phyloP scores from a whole-genome alignment of 2,888 invertebrate species.

The Leucania comma region DNA sequence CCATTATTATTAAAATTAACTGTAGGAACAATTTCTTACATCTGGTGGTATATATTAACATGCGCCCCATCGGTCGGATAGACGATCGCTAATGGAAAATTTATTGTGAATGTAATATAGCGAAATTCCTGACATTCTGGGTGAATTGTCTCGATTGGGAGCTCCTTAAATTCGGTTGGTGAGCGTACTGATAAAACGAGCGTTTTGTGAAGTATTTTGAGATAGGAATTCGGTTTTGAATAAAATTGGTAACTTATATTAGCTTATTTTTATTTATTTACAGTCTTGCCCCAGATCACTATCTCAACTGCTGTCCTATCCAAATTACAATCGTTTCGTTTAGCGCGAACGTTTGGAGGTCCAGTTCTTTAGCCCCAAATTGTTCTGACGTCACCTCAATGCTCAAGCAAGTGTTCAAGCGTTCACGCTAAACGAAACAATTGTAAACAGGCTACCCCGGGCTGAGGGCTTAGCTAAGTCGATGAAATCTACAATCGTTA shows the following conservation, averaged over 20 bases:
- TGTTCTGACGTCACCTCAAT: no score
- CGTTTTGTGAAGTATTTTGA: conserved; percentile 46
- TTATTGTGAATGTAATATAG: conserved; percentile 74
- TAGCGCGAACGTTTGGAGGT: no score
- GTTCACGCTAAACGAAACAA: no score
- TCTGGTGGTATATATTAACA: conserved; percentile 60
- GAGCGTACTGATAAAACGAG: conserved; percentile 52
- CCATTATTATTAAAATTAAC: conserved; percentile 46
- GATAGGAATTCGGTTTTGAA: conserved; percentile 16
- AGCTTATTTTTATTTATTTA: no score
- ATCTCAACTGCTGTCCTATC: no score
- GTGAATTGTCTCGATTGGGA: conserved; percentile 67
- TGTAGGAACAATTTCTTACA: conserved; percentile 45
- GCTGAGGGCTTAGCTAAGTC: no score
- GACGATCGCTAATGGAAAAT: conserved; percentile 69
- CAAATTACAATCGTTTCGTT: no score
- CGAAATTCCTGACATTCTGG: conserved; percentile 69
- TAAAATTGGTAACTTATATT: neutral
- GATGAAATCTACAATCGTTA: no score
- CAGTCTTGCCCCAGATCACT: no score
- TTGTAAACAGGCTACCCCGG: no score
- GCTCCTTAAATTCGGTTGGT: conserved; percentile 60
- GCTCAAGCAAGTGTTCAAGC: no score
- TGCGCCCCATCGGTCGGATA: conserved; percentile 45
- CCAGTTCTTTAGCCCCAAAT: no score